Evolutionary conservation across 2,113 vertebrate genomes (phyloP).

Genomic region (Aplodontia rufa): DNA sequence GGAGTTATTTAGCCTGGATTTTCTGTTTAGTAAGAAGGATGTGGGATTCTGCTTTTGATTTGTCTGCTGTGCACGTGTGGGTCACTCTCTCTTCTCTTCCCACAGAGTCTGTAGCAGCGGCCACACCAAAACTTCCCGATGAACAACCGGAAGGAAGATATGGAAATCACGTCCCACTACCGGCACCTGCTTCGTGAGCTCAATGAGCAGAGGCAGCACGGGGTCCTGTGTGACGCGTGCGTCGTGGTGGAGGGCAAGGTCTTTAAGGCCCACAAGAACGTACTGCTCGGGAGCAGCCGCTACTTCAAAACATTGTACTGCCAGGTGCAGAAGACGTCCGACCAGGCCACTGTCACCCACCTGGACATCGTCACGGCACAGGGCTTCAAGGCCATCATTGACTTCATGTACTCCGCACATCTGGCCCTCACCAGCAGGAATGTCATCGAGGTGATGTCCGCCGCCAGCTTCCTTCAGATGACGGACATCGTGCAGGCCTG

Average conservation of each 20-base stretch:
- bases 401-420: constrained; percentile 99
- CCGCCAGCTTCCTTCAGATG: constrained; percentile 99
- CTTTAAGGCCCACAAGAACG: constrained; percentile 98
- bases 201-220: constrained; percentile 96
- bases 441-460: constrained; percentile 99
- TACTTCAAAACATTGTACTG: constrained; percentile 99
- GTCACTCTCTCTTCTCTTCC: constrained; percentile 38
- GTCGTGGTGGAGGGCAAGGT: constrained; percentile 98
- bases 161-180: constrained; percentile 99
- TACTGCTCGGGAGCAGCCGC: constrained; percentile 96
- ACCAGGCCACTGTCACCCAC: constrained; percentile 96
- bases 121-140: constrained; percentile 89
- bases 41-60: too few relatives aligned
- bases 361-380: constrained; percentile 98
- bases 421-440: constrained; percentile 97
- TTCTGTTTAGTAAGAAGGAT: background rate
- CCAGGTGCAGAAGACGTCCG: constrained; percentile 96
- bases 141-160: constrained; percentile 98
- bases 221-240: constrained; percentile 97
- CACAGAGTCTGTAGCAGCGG: constrained; percentile 89
- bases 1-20: background rate
- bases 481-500: constrained; percentile 99
- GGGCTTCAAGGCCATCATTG: constrained; percentile 97
- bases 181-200: constrained; percentile 97
- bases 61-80: accelerated